Base-by-base conservation (phyloP, 2,888 invertebrate species). In the Pegoplata infirma region DNA sequence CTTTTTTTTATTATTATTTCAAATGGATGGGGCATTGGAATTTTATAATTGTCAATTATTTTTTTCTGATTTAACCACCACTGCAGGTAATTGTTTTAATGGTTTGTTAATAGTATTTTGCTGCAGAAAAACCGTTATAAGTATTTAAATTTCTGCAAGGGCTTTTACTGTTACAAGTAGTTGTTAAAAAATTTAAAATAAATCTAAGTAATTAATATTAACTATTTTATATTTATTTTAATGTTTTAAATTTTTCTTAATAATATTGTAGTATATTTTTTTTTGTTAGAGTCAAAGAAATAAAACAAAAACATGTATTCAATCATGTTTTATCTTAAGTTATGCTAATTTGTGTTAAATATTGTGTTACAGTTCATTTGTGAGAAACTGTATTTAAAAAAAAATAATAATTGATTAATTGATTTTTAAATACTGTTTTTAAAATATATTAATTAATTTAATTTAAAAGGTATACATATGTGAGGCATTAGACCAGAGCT, bases 371-470 rank as follows among this genome's bases (percentile, higher is more conserved):
- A 40, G 12, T 12, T 44, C 44, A 40, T 58, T 58, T 40, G n/a
- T 8, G 21, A 36, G 32, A 32, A 32, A 32, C 32, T 7, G 32
- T 32, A 32, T 32, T 32, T 32, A 32, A 32, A 32, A n/a, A n/a
- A n/a, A n/a, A n/a, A n/a, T n/a, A n/a, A 10, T 7, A 10, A 17
- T 28, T 61, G 61, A 61, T 61, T 61, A 61, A 61, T 61, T 61
- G 61, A n/a, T 61, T 49, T 32, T 61, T 61, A 61, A 61, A 61
- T 49, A 61, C 32, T 47, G 49, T 49, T 47, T 46, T 61, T 61
- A 61, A 61, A 32, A 47, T 16, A 32, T 12, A 32, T 28, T 61
- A 49, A 61, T 61, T 61, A 49, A 49, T 61, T 61, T 28, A 32
- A 61, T 46, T 59, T 46, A 4, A 47, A 25, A 32, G 1, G 8